Percentiles rank a stretch among this genome's conserved stretches.
Evolutionary conservation across 2,113 vertebrate species (phyloP).

Genomic region (Tricholaema leucomelas): DNA sequence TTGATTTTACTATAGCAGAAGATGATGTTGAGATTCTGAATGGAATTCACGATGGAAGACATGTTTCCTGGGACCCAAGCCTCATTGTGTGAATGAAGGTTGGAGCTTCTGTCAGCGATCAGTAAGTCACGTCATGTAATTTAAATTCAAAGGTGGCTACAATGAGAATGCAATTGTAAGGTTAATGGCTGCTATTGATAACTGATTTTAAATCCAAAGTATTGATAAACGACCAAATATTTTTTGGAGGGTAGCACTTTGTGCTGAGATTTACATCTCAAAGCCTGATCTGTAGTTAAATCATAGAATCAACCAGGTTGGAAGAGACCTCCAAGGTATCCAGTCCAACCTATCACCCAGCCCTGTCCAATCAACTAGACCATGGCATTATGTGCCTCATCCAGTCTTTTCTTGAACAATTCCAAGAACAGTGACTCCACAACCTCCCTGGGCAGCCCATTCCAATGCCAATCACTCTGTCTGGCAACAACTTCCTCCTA

Average conservation of each 20-base stretch:
- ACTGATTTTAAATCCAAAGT: not conserved
- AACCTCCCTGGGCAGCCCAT: too few species aligned
- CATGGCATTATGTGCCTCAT: too few species aligned
- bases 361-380: too few species aligned
- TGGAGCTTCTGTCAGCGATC: not conserved
- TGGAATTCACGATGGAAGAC: conserved; percentile 82
- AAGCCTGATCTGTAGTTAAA: too few species aligned
- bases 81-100: conserved; percentile 71
- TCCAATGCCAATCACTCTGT: too few species aligned
- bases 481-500: too few species aligned
- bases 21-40: conserved; percentile 75
- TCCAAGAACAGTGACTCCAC: too few species aligned
- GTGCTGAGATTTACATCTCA: too few species aligned
- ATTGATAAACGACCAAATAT: not conserved
- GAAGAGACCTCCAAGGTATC: too few species aligned
- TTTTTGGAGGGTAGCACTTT: not conserved
- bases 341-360: too few species aligned
- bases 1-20: conserved; percentile 78
- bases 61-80: conserved; percentile 82
- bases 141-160: not conserved
- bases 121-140: not conserved
- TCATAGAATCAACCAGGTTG: too few species aligned
- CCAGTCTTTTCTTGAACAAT: too few species aligned
- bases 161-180: not conserved
- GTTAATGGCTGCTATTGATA: not conserved